phyloP scores from a whole-genome alignment of 2,797 vertebrate genomes.

The Florisuga fusca region DNA sequence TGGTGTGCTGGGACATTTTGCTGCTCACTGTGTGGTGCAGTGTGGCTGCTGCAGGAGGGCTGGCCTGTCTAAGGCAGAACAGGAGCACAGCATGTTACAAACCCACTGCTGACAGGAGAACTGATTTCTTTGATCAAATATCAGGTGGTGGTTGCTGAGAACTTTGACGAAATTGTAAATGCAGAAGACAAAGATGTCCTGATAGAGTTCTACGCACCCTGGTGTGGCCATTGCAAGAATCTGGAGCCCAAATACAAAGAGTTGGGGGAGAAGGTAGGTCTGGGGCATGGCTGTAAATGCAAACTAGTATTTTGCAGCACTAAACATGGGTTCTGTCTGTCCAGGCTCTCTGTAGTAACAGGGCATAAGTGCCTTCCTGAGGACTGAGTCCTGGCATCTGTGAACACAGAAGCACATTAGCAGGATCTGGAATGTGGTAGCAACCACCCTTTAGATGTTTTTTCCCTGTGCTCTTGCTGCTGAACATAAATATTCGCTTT shows the following conservation, averaged over 20 bases:
- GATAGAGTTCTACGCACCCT: slow-evolving; percentile 97
- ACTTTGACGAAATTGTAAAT: slow-evolving; percentile 90
- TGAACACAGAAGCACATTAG: fast-evolving
- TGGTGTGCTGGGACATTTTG: background rate
- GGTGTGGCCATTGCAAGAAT: slow-evolving; percentile 99
- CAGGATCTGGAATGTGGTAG: background rate
- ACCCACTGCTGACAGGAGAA: background rate
- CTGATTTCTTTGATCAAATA: background rate
- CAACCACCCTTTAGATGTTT: background rate
- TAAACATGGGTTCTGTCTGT: background rate
- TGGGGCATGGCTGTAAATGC: background rate
- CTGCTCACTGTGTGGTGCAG: background rate
- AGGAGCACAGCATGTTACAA: background rate
- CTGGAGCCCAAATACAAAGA: slow-evolving; percentile 97
- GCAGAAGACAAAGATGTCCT: slow-evolving; percentile 94
- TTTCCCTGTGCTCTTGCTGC: background rate
- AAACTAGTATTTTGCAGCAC: background rate
- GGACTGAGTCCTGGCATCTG: background rate
- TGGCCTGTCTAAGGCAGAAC: background rate
- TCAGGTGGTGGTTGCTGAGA: slow-evolving; percentile 85
- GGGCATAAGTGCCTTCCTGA: background rate
- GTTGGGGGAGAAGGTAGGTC: slow-evolving; percentile 92
- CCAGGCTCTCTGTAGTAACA: background rate
- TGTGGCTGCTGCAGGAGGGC: background rate
- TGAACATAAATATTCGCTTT: background rate